These are phyloP conservation scores for Chaetodon auriga DNA, from an alignment of 2,113 vertebrate genomes.

Conservation along the genomic window DNA sequence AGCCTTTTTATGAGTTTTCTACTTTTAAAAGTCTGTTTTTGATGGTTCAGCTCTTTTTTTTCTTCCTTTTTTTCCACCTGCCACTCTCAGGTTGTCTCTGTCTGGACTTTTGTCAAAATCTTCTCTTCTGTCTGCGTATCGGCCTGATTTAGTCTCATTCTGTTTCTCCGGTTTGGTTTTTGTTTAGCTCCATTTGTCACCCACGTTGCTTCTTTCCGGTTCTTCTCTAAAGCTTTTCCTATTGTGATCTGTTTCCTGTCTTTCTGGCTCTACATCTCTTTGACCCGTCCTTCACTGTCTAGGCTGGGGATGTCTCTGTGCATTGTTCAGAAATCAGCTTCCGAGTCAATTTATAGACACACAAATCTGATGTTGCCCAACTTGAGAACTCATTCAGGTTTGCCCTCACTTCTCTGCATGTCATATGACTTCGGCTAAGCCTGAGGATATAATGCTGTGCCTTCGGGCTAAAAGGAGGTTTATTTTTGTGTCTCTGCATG, in stretches of 20 bases:
- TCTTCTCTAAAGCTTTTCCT: neutral
- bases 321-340: neutral
- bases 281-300: constrained; percentile 14
- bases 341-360: neutral
- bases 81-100: neutral
- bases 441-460: neutral
- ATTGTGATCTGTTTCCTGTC: neutral
- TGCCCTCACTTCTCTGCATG: neutral
- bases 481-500: neutral
- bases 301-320: neutral
- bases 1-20: neutral
- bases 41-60: neutral
- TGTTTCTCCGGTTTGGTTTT: neutral
- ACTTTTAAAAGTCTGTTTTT: constrained; percentile 43
- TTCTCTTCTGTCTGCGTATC: neutral
- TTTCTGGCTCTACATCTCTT: neutral
- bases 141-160: neutral
- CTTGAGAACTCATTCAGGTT: neutral
- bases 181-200: neutral
- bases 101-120: neutral
- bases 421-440: neutral
- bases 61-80: neutral
- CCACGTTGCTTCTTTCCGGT: neutral
- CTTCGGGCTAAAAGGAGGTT: neutral
- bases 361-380: neutral